Percentiles rank a stretch among this genome's conserved stretches.
These are phyloP conservation scores for Halictus ligatus DNA, from an alignment of 2,888 invertebrate species.

Conservation along the genomic window DNA sequence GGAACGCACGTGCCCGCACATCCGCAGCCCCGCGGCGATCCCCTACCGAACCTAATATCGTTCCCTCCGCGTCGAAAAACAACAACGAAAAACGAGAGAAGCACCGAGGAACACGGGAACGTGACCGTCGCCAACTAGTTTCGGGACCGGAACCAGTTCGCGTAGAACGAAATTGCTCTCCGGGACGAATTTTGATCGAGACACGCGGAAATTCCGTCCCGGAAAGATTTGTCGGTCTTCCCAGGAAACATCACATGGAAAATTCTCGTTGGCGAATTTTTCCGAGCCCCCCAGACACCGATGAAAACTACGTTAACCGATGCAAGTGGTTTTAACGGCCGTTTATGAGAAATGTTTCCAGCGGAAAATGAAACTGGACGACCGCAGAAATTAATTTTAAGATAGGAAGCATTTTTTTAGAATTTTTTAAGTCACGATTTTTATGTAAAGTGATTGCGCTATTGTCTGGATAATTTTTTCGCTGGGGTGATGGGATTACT, in stretches of 20 bases:
- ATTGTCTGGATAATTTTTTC: background rate
- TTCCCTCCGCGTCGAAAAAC: background rate
- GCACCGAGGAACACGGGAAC: background rate
- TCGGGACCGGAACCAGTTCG: background rate
- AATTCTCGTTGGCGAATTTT: background rate
- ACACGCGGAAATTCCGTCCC: background rate
- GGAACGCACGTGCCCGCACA: constrained; percentile 11
- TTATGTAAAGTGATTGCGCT: too few species aligned
- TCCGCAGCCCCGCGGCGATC: background rate
- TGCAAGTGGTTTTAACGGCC: too few species aligned
- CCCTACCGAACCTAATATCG: background rate
- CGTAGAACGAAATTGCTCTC: background rate
- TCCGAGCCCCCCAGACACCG: background rate
- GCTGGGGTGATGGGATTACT: background rate
- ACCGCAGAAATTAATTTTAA: too few species aligned
- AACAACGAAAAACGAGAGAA: background rate
- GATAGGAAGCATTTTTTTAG: too few species aligned
- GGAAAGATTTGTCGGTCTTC: background rate
- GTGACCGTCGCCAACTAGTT: background rate
- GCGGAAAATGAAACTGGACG: too few species aligned
- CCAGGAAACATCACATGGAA: background rate
- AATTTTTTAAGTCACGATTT: too few species aligned
- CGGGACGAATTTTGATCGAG: constrained; percentile 2
- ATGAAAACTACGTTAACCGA: background rate
- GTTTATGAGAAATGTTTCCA: too few species aligned